A percentile compares a stretch with the other conserved stretches of the same genome.
phyloP scores from a whole-genome alignment of 2,888 invertebrate species.

The Synergus umbraculus region DNA sequence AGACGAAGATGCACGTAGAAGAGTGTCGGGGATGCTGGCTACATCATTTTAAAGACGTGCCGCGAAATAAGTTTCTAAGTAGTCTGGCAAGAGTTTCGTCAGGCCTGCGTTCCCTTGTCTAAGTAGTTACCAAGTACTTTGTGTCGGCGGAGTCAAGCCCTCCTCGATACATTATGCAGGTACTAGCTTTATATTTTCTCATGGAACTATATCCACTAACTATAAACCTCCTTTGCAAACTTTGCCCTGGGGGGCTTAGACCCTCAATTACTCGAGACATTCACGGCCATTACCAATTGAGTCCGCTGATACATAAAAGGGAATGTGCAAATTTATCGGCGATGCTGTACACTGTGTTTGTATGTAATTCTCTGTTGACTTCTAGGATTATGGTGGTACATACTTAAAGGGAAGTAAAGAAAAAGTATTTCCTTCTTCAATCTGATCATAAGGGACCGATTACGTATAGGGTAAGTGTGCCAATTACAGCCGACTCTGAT shows the following conservation, averaged over 20 bases:
- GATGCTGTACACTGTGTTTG: neutral
- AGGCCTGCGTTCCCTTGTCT: slow-evolving; percentile 67
- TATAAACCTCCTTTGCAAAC: slow-evolving; percentile 15
- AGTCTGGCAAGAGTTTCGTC: slow-evolving; percentile 72
- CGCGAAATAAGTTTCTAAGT: slow-evolving; percentile 74
- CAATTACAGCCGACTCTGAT: no score
- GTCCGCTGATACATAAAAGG: neutral
- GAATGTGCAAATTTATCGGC: neutral
- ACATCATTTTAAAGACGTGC: slow-evolving; percentile 74
- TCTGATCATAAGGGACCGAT: no score
- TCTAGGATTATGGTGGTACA: neutral
- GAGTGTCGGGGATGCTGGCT: slow-evolving; percentile 59
- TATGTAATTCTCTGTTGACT: neutral
- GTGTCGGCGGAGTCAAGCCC: slow-evolving; percentile 67
- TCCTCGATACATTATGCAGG: slow-evolving; percentile 68
- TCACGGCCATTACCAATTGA: slow-evolving; percentile 24
- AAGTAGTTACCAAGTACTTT: slow-evolving; percentile 74
- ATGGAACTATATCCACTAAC: slow-evolving; percentile 45
- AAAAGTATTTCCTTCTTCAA: neutral
- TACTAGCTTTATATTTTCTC: slow-evolving; percentile 55
- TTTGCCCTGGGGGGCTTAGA: slow-evolving; percentile 50
- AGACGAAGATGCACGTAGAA: slow-evolving; percentile 47
- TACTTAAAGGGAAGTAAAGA: neutral
- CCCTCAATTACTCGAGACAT: slow-evolving; percentile 53
- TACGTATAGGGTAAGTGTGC: no score